A percentile compares a stretch with the other conserved stretches of the same genome.
phyloP scores from a whole-genome alignment of 2,888 invertebrate genomes.

The Himalopsyche japonica region DNA sequence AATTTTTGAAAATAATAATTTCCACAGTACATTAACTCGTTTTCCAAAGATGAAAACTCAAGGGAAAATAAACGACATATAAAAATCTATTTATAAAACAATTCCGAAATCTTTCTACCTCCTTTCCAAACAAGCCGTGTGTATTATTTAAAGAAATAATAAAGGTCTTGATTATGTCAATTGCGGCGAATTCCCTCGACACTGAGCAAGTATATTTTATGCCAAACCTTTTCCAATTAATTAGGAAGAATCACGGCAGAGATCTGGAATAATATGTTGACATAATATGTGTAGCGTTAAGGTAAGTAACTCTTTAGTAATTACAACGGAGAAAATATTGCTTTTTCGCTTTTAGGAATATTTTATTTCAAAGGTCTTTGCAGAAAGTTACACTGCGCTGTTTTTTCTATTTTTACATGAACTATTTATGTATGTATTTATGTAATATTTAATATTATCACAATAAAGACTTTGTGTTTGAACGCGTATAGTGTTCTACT shows the following conservation, averaged over 20 bases:
- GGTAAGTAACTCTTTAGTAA: background rate
- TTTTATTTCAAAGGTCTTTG: background rate
- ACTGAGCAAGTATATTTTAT: background rate
- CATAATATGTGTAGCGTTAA: background rate
- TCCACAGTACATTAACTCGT: too few relatives aligned
- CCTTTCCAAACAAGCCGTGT: background rate
- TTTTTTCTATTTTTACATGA: too few relatives aligned
- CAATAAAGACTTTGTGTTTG: too few relatives aligned
- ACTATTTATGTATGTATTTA: too few relatives aligned
- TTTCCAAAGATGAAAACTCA: too few relatives aligned
- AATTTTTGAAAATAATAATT: too few relatives aligned
- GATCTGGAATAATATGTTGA: background rate
- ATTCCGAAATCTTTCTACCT: background rate
- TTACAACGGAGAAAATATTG: background rate
- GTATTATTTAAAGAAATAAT: background rate
- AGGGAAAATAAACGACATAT: background rate
- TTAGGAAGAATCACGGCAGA: background rate
- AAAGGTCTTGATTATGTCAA: background rate
- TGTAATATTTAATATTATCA: too few relatives aligned
- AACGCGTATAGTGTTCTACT: too few relatives aligned
- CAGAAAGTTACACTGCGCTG: background rate
- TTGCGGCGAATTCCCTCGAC: background rate
- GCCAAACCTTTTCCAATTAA: background rate
- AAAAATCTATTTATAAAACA: background rate
- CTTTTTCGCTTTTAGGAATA: background rate